Evolutionary conservation across 1,140 invertebrate genomes (phyloP).

Genomic region (Drosophila neocordata): DNA sequence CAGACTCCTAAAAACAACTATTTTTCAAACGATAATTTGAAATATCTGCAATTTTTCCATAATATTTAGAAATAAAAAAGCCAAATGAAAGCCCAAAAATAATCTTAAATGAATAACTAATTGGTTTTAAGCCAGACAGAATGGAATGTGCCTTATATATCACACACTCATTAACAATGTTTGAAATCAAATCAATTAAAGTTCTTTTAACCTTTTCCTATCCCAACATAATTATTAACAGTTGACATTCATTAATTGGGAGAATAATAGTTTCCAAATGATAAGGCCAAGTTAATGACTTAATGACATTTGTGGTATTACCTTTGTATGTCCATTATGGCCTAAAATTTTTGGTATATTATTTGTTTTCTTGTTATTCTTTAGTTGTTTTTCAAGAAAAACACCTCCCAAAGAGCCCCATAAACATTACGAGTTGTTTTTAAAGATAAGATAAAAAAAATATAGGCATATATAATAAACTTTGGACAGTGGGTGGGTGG

Average conservation of each 20-base stretch:
- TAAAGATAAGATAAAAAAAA: constrained; percentile 69
- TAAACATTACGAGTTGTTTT: constrained; percentile 39
- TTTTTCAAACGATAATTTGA: too few species aligned
- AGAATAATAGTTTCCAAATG: constrained; percentile 30
- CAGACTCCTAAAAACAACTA: too few species aligned
- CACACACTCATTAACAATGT: background rate
- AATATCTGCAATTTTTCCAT: too few species aligned
- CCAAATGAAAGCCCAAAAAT: too few species aligned
- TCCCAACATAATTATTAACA: constrained; percentile 32
- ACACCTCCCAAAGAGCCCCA: constrained; percentile 42
- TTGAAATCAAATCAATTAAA: background rate
- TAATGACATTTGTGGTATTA: constrained; percentile 69
- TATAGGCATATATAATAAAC: constrained; percentile 23
- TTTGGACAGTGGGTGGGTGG: constrained; percentile 24
- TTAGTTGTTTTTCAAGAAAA: constrained; percentile 3
- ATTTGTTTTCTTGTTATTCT: constrained; percentile 9
- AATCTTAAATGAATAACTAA: background rate
- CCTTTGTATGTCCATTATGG: constrained; percentile 36
- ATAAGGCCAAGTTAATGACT: constrained; percentile 71
- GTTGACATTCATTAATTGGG: constrained; percentile 29
- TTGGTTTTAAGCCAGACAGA: background rate
- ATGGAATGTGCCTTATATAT: background rate
- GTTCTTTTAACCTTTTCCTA: constrained; percentile 1
- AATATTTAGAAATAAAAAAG: too few species aligned
- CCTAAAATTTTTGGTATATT: background rate